A percentile compares a stretch with the other conserved stretches of the same genome.
phyloP scores from a whole-genome alignment of 2,797 vertebrate genomes.

The Iguana delicatissima region DNA sequence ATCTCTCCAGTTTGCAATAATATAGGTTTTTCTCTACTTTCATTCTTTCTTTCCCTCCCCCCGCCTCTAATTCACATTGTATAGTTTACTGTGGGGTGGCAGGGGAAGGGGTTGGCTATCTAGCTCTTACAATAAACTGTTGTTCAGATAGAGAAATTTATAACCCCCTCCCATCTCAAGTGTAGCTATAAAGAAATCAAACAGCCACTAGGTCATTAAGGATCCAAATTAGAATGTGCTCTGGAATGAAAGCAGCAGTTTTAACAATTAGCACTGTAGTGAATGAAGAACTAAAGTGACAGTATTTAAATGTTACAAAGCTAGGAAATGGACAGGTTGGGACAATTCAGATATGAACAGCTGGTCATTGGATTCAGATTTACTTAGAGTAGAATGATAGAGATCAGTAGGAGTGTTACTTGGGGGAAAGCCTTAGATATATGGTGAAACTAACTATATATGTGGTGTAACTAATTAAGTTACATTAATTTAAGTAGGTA shows the following conservation, averaged over 20 bases:
- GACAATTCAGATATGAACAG: not conserved
- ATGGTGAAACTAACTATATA: too few species aligned
- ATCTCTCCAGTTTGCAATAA: not conserved
- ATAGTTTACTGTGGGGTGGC: not conserved
- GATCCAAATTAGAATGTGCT: not conserved
- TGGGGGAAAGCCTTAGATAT: not conserved
- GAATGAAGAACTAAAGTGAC: slow-evolving; percentile 1
- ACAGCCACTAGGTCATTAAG: not conserved
- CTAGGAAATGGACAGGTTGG: not conserved
- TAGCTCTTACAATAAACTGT: slow-evolving; percentile 8
- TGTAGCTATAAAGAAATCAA: not conserved
- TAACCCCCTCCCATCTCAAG: not conserved
- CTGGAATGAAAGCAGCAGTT: slow-evolving; percentile 2
- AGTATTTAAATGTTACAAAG: not conserved
- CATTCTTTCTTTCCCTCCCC: too few species aligned
- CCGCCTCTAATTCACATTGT: slow-evolving; percentile 28
- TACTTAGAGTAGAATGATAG: not conserved
- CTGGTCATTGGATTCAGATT: not conserved
- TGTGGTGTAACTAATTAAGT: too few species aligned
- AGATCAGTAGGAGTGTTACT: not conserved
- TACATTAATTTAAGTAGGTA: too few species aligned
- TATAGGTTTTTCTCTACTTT: not conserved
- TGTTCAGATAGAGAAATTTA: not conserved
- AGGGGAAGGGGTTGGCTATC: not conserved
- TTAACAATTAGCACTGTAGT: not conserved